phyloP scores from a whole-genome alignment of 2,113 vertebrate genomes.

The Gobio gobio region DNA sequence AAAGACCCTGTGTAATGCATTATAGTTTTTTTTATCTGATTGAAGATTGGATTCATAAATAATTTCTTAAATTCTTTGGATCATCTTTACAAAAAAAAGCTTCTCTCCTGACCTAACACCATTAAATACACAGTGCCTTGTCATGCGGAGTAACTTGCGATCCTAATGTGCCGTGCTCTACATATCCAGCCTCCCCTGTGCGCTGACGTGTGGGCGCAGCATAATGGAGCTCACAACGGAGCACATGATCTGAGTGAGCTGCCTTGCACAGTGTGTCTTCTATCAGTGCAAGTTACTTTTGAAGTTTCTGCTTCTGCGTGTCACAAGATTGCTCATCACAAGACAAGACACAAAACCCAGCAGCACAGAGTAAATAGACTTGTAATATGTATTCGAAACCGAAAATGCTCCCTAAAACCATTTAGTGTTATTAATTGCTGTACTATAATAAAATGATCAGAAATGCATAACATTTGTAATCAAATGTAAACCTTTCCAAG shows the following conservation, averaged over 20 bases:
- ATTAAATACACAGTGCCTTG: slow-evolving; percentile 1
- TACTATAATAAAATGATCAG: not conserved
- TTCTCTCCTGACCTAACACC: not conserved
- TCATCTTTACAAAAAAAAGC: slow-evolving; percentile 2
- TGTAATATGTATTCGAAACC: not conserved
- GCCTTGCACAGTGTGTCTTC: slow-evolving; percentile 52
- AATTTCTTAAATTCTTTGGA: not conserved
- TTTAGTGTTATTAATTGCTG: not conserved
- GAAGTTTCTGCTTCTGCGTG: slow-evolving; percentile 55
- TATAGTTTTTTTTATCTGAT: not conserved
- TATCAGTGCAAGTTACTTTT: slow-evolving; percentile 59
- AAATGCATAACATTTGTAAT: not conserved
- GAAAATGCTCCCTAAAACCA: not conserved
- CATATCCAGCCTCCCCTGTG: slow-evolving; percentile 24
- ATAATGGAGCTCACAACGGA: slow-evolving; percentile 70
- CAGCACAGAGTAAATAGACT: not conserved
- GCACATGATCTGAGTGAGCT: slow-evolving; percentile 44
- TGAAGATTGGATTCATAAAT: not conserved
- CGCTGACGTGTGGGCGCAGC: slow-evolving; percentile 45
- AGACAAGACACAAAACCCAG: slow-evolving; percentile 55
- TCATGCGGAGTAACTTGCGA: not conserved
- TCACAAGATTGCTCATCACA: slow-evolving; percentile 75
- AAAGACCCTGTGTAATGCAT: not conserved
- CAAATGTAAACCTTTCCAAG: not conserved
- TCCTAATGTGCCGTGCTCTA: slow-evolving; percentile 3